phyloP scores from a whole-genome alignment of 1,140 invertebrate genomes.

The Calosoma granatense region DNA sequence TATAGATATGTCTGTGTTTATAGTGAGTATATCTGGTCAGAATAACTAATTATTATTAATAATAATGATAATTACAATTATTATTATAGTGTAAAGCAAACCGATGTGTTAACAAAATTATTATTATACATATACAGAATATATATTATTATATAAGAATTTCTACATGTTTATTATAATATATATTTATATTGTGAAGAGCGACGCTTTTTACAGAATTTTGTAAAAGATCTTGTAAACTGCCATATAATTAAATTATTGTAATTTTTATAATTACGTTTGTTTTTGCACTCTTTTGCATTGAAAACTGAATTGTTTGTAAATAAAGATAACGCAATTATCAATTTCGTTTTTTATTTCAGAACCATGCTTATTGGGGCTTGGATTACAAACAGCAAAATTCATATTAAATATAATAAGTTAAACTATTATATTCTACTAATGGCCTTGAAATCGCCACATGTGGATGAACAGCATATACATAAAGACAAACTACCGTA shows the following conservation, averaged over 20 bases:
- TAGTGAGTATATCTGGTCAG: constrained; percentile 8
- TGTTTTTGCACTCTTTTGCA: constrained; percentile 7
- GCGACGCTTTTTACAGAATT: constrained; percentile 4
- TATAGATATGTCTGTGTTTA: constrained; percentile 7
- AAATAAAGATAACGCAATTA: constrained; percentile 4
- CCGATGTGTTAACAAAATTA: neutral
- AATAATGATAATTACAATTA: too few species aligned
- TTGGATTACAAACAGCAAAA: too few species aligned
- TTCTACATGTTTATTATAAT: constrained; percentile 7
- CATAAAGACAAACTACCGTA: too few species aligned
- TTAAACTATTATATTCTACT: too few species aligned
- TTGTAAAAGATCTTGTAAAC: constrained; percentile 4
- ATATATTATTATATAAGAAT: constrained; percentile 1
- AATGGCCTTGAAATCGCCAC: too few species aligned
- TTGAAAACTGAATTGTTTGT: constrained; percentile 5
- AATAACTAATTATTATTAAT: too few species aligned
- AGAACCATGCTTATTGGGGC: too few species aligned
- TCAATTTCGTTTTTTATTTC: neutral
- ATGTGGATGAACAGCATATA: too few species aligned
- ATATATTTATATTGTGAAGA: constrained; percentile 8
- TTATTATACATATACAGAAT: neutral
- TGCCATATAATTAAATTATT: constrained; percentile 8
- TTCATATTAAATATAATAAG: too few species aligned
- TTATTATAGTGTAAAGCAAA: neutral
- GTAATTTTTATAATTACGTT: constrained; percentile 8